A percentile compares a stretch with the other conserved stretches of the same genome.
Conservation (phyloP, 2,888 invertebrate genomes). For the Lochmaea crataegi region DNA sequence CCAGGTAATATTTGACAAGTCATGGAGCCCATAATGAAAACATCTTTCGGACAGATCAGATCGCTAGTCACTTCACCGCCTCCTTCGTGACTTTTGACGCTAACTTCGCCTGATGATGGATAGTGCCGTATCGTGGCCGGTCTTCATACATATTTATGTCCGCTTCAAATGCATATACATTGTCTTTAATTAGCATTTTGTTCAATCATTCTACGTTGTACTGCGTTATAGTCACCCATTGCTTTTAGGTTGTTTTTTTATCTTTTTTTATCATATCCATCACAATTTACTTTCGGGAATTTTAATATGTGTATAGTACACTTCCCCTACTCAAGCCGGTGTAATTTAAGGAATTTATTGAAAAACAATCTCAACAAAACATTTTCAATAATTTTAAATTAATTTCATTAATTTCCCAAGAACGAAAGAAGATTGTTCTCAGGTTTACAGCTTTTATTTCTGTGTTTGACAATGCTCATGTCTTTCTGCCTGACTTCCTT, state of each 20-base stretch:
- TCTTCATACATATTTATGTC: slow-evolving; percentile 61
- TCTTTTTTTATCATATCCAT: not conserved
- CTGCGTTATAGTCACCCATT: slow-evolving; percentile 1
- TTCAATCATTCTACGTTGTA: slow-evolving; percentile 58
- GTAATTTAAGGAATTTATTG: not conserved
- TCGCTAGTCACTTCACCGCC: slow-evolving; percentile 67
- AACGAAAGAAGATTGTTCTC: too few relatives aligned
- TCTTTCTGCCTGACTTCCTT: too few relatives aligned
- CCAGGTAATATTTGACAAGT: slow-evolving; percentile 63
- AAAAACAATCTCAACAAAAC: too few relatives aligned
- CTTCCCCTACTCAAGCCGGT: not conserved
- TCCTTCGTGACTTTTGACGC: slow-evolving; percentile 67
- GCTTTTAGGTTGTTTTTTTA: not conserved
- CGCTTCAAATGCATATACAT: slow-evolving; percentile 53
- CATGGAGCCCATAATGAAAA: slow-evolving; percentile 67
- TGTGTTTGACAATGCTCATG: too few relatives aligned
- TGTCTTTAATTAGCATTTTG: slow-evolving; percentile 65
- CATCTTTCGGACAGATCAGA: slow-evolving; percentile 66
- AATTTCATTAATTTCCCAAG: too few relatives aligned
- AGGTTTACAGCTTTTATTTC: too few relatives aligned
- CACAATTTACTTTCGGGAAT: not conserved
- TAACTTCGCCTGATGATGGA: slow-evolving; percentile 64
- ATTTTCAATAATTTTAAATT: too few relatives aligned
- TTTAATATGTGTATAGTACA: too few relatives aligned
- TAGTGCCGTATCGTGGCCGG: slow-evolving; percentile 55